These are phyloP conservation scores for Lasioglossum lativentre DNA, from an alignment of 2,888 invertebrate genomes.

Conservation along the genomic window DNA sequence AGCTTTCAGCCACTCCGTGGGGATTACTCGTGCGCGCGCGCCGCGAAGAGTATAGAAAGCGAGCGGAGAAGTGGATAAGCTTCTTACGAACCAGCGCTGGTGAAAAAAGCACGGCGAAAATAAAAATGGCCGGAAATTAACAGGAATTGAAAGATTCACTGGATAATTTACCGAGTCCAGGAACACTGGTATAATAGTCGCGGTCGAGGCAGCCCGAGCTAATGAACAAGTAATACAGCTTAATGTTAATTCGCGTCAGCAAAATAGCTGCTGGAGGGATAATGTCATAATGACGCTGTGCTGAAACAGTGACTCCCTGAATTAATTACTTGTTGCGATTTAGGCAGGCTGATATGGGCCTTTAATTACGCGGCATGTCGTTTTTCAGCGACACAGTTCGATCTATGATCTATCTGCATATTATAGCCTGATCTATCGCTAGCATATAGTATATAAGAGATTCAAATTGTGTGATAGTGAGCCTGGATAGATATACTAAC, in stretches of 20 bases:
- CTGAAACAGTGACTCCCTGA: slow-evolving; percentile 19
- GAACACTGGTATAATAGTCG: slow-evolving; percentile 1
- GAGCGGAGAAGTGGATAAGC: slow-evolving; percentile 17
- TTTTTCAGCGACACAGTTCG: not conserved
- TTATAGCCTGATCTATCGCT: not conserved
- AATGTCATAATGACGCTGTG: not conserved
- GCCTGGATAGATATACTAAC: not conserved
- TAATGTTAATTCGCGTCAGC: slow-evolving; percentile 21
- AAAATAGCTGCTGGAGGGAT: not conserved
- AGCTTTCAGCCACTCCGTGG: not conserved
- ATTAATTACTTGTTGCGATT: slow-evolving; percentile 28
- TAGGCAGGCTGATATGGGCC: not conserved
- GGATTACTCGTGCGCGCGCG: not conserved
- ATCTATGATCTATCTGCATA: not conserved
- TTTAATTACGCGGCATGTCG: not conserved
- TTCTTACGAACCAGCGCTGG: not conserved
- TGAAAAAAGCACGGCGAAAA: not conserved
- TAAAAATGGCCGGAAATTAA: slow-evolving; percentile 4
- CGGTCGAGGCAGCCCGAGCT: not conserved
- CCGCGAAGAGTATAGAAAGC: not conserved
- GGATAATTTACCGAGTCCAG: slow-evolving; percentile 6
- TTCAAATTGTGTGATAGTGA: not conserved
- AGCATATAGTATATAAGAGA: not conserved
- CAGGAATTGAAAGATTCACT: slow-evolving; percentile 4
- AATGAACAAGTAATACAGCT: slow-evolving; percentile 23